These are phyloP conservation scores for Sesia apiformis DNA, from an alignment of 2,888 invertebrate species.

Conservation along the genomic window DNA sequence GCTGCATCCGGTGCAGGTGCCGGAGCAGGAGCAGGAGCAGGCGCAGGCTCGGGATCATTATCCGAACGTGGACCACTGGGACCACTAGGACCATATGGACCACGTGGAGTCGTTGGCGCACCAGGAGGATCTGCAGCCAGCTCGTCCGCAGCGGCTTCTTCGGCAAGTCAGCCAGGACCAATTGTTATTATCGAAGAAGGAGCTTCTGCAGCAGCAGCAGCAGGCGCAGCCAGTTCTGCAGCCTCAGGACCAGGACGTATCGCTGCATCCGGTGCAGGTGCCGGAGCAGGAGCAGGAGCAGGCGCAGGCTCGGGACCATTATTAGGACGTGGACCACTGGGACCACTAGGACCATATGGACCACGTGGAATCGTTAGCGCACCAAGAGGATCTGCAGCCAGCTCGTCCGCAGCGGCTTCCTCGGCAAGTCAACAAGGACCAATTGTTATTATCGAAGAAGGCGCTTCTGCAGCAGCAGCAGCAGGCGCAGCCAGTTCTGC, in stretches of 20 bases:
- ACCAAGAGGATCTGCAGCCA: background rate
- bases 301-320: slow-evolving; percentile 3
- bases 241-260: background rate
- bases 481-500: slow-evolving; percentile 2
- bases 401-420: background rate
- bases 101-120: slow-evolving; percentile 4
- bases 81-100: too few species aligned
- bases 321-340: background rate
- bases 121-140: slow-evolving; percentile 3
- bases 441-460: slow-evolving; percentile 1
- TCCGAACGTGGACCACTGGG: slow-evolving; percentile 7
- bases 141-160: too few species aligned
- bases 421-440: slow-evolving; percentile 1
- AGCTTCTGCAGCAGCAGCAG: slow-evolving; percentile 1
- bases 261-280: slow-evolving; percentile 1
- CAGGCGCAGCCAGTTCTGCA: slow-evolving; percentile 2
- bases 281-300: slow-evolving; percentile 7
- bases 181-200: too few species aligned
- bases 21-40: background rate
- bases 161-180: too few species aligned
- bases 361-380: slow-evolving; percentile 2
- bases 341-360: slow-evolving; percentile 4
- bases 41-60: background rate
- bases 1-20: background rate
- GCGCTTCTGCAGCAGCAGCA: slow-evolving; percentile 1